These are phyloP conservation scores for Nothoprocta pentlandii DNA, from an alignment of 2,113 vertebrate species.

Conservation along the genomic window DNA sequence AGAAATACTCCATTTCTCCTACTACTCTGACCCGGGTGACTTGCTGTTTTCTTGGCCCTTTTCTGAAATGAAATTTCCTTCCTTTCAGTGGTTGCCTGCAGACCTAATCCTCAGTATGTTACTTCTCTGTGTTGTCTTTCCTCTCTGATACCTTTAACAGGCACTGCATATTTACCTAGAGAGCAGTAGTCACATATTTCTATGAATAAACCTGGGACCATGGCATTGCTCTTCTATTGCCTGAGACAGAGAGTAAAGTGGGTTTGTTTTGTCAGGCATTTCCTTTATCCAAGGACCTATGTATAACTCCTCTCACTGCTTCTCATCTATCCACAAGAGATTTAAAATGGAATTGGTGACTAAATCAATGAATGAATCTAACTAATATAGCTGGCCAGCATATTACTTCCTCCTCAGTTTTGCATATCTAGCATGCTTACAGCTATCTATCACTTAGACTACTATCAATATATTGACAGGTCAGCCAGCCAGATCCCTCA, in stretches of 20 bases:
- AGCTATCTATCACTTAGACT: not conserved
- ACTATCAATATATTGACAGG: not conserved
- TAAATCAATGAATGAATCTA: not conserved
- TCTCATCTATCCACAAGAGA: not conserved
- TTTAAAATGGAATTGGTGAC: not conserved
- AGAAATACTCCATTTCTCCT: not conserved
- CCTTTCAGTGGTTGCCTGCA: not conserved
- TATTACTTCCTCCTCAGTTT: not conserved
- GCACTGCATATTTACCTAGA: fast-evolving
- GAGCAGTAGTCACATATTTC: no score
- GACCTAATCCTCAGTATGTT: not conserved
- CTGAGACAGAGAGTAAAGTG: not conserved
- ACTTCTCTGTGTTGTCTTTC: not conserved
- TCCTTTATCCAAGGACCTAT: not conserved
- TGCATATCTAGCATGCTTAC: not conserved
- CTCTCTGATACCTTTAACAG: not conserved
- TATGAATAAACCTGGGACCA: not conserved
- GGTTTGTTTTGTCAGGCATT: not conserved
- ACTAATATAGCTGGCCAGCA: not conserved
- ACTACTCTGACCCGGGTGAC: fast-evolving
- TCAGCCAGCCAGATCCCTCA: not conserved
- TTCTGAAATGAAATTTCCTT: not conserved
- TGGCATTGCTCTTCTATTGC: not conserved
- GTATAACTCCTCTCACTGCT: not conserved
- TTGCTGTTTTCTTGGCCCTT: not conserved